Base-by-base conservation (phyloP, 2,797 vertebrate species). In the Picus viridis region DNA sequence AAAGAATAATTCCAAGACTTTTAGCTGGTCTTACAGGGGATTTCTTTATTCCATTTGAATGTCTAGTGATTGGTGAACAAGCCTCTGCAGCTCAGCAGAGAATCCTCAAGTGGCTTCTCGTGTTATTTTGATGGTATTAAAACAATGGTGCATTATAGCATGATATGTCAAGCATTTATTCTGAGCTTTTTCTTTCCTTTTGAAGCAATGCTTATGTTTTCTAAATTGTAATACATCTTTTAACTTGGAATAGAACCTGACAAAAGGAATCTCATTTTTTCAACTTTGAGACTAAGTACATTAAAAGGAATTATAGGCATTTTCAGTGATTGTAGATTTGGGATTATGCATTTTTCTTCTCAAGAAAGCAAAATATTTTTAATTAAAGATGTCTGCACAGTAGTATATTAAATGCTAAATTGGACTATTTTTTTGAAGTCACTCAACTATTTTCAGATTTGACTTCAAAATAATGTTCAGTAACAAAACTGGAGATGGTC, bases 121-220 rank as follows among this genome's bases (percentile, higher is more conserved):
- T 95, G 57, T 94, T 97, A 94, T 97, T 97, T 96, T 94, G 95
- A 92, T 92, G 91, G 88, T 93, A 95, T 96, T 95, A 97, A 97
- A 96, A 97, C 94, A 97, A 95, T 93, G 74, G 71, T 92, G 90
- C 71, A 89, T 96, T 97, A 97, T 86, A 86, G 84, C 62, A 54
- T 90, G 89, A 67, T 95, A 88, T 56, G 62, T 75, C 10, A 6
- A 19, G 39, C 13, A 89, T 94, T 92, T 91, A 70, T 57, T 90
- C 51, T 20, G 41, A 94, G 73, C 17, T 45, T 4, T 82, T 88
- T 34, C 41, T 84, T 89, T 80, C 26, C 24, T 82, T 91, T 68
- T 87, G 84, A 88, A 90, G 65, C 39, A 89, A 90, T 72, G 57
- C 3, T 95, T 4, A 20, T 64, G 17, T 57, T 96, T 94, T 96